These are phyloP conservation scores for Latheticus oryzae DNA, from an alignment of 2,888 invertebrate species.

Conservation along the genomic window DNA sequence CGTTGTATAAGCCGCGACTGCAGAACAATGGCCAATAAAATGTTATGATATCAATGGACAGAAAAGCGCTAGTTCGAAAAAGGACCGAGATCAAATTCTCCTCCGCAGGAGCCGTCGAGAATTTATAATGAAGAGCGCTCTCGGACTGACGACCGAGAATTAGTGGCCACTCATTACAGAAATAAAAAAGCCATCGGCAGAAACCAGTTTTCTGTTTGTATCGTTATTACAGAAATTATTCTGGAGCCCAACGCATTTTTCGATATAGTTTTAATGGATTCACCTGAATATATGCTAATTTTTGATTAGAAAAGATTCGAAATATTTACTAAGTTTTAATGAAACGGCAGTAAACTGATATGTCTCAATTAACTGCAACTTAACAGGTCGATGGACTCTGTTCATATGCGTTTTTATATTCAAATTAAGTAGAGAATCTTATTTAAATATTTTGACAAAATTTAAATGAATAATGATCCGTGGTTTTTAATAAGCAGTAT, in stretches of 20 bases:
- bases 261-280: slow-evolving; percentile 42
- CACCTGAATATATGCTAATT: slow-evolving; percentile 44
- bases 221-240: slow-evolving; percentile 44
- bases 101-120: slow-evolving; percentile 56
- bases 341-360: slow-evolving; percentile 33
- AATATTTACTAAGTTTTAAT: slow-evolving; percentile 41
- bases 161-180: slow-evolving; percentile 49
- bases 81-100: slow-evolving; percentile 57
- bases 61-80: slow-evolving; percentile 54
- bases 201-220: slow-evolving; percentile 42
- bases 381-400: slow-evolving; percentile 4
- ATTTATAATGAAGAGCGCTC: slow-evolving; percentile 57
- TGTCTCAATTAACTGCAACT: slow-evolving; percentile 38
- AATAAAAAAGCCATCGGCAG: slow-evolving; percentile 44
- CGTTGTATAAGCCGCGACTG: slow-evolving; percentile 27
- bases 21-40: slow-evolving; percentile 63
- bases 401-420: slow-evolving; percentile 14
- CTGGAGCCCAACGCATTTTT: slow-evolving; percentile 39
- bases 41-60: slow-evolving; percentile 60
- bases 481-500: slow-evolving; percentile 20
- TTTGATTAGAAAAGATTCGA: slow-evolving; percentile 37
- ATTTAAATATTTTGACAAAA: slow-evolving; percentile 83
- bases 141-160: slow-evolving; percentile 45
- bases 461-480: slow-evolving; percentile 19
- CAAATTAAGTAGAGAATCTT: slow-evolving; percentile 67